These are phyloP conservation scores for Emydoidea blandingii DNA, from an alignment of 2,797 vertebrate genomes.

Conservation along the genomic window DNA sequence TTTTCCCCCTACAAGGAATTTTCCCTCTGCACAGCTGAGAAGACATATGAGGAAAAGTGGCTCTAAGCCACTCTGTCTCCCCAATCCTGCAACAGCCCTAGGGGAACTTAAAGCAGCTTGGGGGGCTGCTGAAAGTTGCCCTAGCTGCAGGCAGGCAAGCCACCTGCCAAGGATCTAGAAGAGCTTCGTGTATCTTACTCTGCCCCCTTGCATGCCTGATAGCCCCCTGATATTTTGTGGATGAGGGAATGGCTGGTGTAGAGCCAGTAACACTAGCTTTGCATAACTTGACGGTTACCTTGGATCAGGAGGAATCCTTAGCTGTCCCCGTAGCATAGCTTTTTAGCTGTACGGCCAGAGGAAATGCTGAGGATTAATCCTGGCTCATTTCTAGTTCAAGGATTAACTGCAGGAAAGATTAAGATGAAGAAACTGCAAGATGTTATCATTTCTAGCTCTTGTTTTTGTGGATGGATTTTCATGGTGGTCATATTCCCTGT, in stretches of 20 bases:
- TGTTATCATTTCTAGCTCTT: accelerated
- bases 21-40: accelerated
- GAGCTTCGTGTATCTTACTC: neutral
- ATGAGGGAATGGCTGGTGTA: neutral
- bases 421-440: neutral
- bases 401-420: neutral
- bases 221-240: neutral
- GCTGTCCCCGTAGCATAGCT: neutral
- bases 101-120: neutral
- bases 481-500: neutral
- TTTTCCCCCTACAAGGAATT: neutral
- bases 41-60: neutral
- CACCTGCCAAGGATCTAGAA: neutral
- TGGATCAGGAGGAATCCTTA: neutral
- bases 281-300: neutral
- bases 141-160: neutral
- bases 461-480: accelerated
- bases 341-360: neutral
- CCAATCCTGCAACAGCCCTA: neutral
- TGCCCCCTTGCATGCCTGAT: neutral
- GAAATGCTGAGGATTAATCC: neutral
- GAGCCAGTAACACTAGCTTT: neutral
- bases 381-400: neutral
- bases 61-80: accelerated
- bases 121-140: neutral